Conservation (phyloP, 2,888 invertebrate species). For the Melinopterus prodromus region DNA sequence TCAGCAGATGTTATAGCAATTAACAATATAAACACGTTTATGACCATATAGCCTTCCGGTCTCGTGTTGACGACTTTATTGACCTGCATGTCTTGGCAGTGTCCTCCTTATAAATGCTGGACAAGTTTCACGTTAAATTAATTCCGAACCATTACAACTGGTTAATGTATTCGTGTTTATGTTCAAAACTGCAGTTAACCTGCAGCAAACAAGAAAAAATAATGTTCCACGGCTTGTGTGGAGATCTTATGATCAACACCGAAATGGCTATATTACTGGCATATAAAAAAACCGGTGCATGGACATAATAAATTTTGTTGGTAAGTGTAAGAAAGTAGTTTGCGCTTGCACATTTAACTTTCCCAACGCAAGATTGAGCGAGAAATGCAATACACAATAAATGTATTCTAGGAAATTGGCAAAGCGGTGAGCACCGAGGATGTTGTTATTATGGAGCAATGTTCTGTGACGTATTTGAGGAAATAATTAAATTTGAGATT, state of each 20-base stretch:
- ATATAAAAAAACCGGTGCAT: not conserved
- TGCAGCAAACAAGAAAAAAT: not conserved
- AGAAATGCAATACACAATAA: not conserved
- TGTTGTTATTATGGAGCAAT: not conserved
- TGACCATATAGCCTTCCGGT: not conserved
- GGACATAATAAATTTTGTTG: not conserved
- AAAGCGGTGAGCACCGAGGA: not conserved
- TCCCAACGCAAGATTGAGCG: not conserved
- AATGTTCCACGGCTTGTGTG: not conserved
- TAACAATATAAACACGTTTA: not conserved
- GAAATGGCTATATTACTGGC: not conserved
- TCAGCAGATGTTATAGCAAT: too few relatives aligned
- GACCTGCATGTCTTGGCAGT: not conserved
- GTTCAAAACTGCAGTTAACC: not conserved
- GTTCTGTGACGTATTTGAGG: not conserved
- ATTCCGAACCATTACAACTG: not conserved
- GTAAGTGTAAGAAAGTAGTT: not conserved
- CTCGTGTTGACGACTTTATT: not conserved
- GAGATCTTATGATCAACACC: not conserved
- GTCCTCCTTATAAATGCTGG: not conserved
- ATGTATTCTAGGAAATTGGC: not conserved
- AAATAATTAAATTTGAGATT: not conserved
- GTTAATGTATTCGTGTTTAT: not conserved
- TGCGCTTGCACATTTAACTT: not conserved
- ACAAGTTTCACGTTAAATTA: not conserved